These are phyloP conservation scores for Aquatica leii DNA, from an alignment of 2,888 invertebrate genomes.

Conservation along the genomic window DNA sequence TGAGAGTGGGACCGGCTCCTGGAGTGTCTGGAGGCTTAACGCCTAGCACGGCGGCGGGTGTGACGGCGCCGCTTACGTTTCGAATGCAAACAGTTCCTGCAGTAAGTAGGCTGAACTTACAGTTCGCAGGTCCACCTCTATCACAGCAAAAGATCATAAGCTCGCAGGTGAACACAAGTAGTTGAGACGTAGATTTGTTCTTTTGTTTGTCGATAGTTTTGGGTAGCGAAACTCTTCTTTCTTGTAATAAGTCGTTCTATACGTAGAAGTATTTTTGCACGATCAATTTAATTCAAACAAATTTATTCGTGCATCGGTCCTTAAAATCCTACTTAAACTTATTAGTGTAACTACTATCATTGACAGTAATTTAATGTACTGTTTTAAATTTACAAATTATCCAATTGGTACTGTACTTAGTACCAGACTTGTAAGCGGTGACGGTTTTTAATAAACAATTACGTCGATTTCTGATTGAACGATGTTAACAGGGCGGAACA, in stretches of 20 bases:
- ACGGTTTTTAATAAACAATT: neutral
- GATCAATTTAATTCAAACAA: neutral
- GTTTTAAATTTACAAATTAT: neutral
- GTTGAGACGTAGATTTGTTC: slow-evolving; percentile 20
- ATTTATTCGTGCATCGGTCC: too few species aligned
- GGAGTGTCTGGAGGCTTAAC: slow-evolving; percentile 63
- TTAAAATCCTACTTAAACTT: too few species aligned
- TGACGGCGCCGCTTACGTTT: slow-evolving; percentile 73
- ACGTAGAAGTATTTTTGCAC: neutral
- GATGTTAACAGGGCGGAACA: slow-evolving; percentile 46
- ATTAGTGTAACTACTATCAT: neutral
- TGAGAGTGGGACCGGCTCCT: slow-evolving; percentile 87
- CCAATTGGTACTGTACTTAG: neutral
- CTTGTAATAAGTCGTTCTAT: too few species aligned
- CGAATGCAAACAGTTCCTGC: slow-evolving; percentile 88
- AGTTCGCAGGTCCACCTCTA: slow-evolving; percentile 69
- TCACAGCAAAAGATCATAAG: slow-evolving; percentile 68
- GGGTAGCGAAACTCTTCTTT: neutral
- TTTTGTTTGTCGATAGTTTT: slow-evolving; percentile 1
- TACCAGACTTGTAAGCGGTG: neutral
- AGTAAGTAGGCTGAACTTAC: slow-evolving; percentile 76
- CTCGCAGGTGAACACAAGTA: slow-evolving; percentile 56
- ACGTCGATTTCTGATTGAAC: slow-evolving; percentile 42
- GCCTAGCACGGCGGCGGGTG: slow-evolving; percentile 67
- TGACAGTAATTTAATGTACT: neutral